These are phyloP conservation scores for Phalanger gymnotis DNA, from an alignment of 2,797 vertebrate species.

Conservation along the genomic window DNA sequence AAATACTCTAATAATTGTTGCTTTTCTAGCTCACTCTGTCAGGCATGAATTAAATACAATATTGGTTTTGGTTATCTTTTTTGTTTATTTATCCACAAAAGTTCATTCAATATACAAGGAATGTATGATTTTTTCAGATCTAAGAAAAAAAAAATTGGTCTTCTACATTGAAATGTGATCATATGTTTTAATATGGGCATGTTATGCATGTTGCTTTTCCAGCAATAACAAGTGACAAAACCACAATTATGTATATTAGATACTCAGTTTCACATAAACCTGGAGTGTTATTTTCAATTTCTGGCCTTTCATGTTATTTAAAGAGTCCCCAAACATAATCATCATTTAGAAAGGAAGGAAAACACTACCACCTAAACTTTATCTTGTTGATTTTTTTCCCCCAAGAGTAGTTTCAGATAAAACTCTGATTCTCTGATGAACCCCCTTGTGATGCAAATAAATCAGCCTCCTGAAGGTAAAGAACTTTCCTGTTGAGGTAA, in stretches of 20 bases:
- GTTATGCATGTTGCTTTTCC: neutral
- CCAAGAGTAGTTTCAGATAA: slow-evolving; percentile 23
- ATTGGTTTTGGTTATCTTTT: slow-evolving; percentile 47
- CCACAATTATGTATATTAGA: neutral
- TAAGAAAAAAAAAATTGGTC: neutral
- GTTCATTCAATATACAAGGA: slow-evolving; percentile 40
- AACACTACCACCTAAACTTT: neutral
- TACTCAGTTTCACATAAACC: neutral
- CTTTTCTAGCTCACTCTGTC: slow-evolving; percentile 52
- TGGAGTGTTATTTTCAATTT: neutral
- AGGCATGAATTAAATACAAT: slow-evolving; percentile 48
- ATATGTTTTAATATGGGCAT: neutral
- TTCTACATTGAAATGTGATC: neutral
- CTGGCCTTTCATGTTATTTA: neutral
- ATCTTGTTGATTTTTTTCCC: slow-evolving; percentile 12
- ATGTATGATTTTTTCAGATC: neutral
- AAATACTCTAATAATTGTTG: slow-evolving; percentile 2
- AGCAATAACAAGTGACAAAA: neutral
- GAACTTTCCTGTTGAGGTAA: slow-evolving; percentile 6
- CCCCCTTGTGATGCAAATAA: slow-evolving; percentile 37
- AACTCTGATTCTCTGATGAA: slow-evolving; percentile 34
- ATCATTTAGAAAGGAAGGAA: neutral
- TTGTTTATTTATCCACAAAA: slow-evolving; percentile 47
- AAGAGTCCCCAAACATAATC: neutral
- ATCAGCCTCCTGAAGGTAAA: slow-evolving; percentile 10